Conservation (phyloP, 2,113 vertebrate genomes). For the Gambusia holbrooki region DNA sequence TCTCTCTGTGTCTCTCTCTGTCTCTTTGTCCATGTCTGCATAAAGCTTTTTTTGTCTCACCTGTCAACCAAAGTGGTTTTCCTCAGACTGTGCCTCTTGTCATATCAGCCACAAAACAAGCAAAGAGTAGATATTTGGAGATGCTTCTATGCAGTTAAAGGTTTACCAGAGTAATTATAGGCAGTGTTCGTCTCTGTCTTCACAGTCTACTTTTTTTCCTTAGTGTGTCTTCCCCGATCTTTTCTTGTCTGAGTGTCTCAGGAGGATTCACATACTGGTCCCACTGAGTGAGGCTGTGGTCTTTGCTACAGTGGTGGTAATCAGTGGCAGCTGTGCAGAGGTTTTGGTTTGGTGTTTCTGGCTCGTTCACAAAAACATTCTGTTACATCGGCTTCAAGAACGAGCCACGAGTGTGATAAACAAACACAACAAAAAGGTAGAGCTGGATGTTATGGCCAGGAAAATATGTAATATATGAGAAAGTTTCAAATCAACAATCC, state of each 20-base stretch:
- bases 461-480: background rate
- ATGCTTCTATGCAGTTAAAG: conserved; percentile 66
- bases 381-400: conserved; percentile 53
- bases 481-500: background rate
- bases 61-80: conserved; percentile 6
- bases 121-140: conserved; percentile 41
- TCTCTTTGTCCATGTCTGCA: too few relatives aligned
- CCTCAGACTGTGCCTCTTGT: conserved; percentile 37
- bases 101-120: conserved; percentile 52
- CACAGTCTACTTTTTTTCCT: conserved; percentile 2
- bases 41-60: background rate
- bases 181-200: conserved; percentile 37
- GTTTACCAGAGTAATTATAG: conserved; percentile 58
- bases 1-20: background rate
- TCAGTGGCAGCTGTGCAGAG: conserved; percentile 51
- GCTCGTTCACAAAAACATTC: conserved; percentile 47
- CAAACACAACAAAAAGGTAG: background rate
- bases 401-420: conserved; percentile 32
- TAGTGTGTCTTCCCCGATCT: conserved; percentile 22
- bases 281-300: conserved; percentile 29
- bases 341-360: conserved; percentile 30
- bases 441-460: background rate
- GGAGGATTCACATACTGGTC: conserved; percentile 42
- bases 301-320: conserved; percentile 61
- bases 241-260: conserved; percentile 14